A percentile compares a stretch with the other conserved stretches of the same genome.
Evolutionary conservation across 2,797 vertebrate species (phyloP).

Genomic region (Sebastes matsubarae): DNA sequence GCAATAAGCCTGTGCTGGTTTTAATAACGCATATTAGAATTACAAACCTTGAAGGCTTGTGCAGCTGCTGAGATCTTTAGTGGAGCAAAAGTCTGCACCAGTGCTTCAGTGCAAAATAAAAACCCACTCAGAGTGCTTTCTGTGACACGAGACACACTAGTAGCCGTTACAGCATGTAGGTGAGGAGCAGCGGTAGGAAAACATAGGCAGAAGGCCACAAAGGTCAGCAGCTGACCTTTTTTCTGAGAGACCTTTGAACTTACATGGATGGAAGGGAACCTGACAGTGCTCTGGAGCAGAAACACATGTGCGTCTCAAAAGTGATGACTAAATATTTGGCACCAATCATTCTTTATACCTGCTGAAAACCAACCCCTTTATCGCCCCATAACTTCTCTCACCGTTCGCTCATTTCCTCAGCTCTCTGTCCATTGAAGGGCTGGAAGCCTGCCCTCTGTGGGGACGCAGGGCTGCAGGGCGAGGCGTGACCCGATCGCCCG

Average conservation of each 20-base stretch:
- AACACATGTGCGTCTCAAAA: neutral
- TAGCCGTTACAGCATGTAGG: conserved; percentile 41
- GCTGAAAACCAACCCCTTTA: neutral
- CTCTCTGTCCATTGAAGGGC: conserved; percentile 72
- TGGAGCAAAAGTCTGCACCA: conserved; percentile 5
- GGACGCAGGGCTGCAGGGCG: conserved; percentile 81
- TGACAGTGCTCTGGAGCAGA: conserved; percentile 73
- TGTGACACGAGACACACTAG: conserved; percentile 34
- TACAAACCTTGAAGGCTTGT: conserved; percentile 1
- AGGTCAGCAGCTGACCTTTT: conserved; percentile 20
- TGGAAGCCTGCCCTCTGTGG: conserved; percentile 73
- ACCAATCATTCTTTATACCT: neutral
- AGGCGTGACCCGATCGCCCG: conserved; percentile 83
- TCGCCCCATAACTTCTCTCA: conserved; percentile 67
- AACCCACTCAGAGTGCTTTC: conserved; percentile 26
- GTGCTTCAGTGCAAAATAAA: conserved; percentile 12
- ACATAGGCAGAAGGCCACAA: neutral
- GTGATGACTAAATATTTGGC: neutral
- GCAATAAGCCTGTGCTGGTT: conserved; percentile 37
- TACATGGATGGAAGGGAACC: conserved; percentile 75
- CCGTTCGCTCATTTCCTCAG: conserved; percentile 87
- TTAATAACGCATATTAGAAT: conserved; percentile 37
- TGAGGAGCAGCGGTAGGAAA: conserved; percentile 29
- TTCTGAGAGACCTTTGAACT: conserved; percentile 57
- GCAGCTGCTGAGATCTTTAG: conserved; percentile 5